A percentile compares a stretch with the other conserved stretches of the same genome.
Conservation (phyloP, 2,113 vertebrate genomes). For the Euleptes europaea region DNA sequence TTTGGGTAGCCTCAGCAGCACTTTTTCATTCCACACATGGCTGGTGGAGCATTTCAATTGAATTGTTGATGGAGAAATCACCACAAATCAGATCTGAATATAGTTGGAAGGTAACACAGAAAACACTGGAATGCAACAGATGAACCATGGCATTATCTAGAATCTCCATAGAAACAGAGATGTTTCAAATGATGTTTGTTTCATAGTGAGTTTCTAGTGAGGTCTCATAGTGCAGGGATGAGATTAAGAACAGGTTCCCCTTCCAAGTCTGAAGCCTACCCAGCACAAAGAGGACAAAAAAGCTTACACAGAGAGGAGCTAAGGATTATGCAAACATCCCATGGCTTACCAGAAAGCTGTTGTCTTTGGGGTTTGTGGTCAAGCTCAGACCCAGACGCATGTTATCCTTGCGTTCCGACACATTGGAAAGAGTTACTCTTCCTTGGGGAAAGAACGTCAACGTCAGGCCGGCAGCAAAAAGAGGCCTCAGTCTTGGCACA, state of each 20-base stretch:
- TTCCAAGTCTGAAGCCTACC: background rate
- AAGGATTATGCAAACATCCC: background rate
- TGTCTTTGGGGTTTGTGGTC: conserved; percentile 89
- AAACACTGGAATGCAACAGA: too few species aligned
- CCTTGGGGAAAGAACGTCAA: conserved; percentile 76
- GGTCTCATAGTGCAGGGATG: background rate
- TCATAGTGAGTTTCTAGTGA: too few species aligned
- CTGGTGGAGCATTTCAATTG: too few species aligned
- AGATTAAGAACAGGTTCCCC: background rate
- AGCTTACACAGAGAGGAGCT: background rate
- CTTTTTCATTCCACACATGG: too few species aligned
- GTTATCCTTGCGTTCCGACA: conserved; percentile 95
- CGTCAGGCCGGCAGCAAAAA: background rate
- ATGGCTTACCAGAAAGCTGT: conserved; percentile 92
- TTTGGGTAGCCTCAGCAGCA: too few species aligned
- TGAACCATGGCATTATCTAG: too few species aligned
- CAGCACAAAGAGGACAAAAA: background rate
- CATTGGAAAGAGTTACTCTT: conserved; percentile 95
- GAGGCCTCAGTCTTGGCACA: background rate
- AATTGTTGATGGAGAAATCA: too few species aligned
- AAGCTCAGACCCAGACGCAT: conserved; percentile 97
- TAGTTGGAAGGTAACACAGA: too few species aligned
- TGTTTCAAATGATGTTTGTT: too few species aligned
- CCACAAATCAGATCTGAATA: too few species aligned
- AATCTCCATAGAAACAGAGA: too few species aligned